Percentiles rank a stretch among this genome's conserved stretches.
Evolutionary conservation across 2,797 vertebrate genomes (phyloP).

Genomic region (Cryptoprocta ferox): DNA sequence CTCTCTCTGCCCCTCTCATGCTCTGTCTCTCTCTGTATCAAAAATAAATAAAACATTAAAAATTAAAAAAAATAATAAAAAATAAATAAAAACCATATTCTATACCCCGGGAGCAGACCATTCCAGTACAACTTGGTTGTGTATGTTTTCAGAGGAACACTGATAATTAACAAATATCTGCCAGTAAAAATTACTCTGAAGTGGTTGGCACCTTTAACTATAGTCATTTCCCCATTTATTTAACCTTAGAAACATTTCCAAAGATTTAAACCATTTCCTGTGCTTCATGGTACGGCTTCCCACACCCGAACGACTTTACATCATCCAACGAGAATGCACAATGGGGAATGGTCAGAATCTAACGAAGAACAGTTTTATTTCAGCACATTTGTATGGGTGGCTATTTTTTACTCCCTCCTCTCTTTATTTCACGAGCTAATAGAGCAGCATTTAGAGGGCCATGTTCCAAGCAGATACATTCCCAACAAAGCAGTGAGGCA

Average conservation of each 20-base stretch:
- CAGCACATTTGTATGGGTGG: constrained; percentile 63
- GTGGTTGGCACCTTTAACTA: constrained; percentile 82
- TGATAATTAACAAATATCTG: constrained; percentile 73
- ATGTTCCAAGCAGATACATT: constrained; percentile 11
- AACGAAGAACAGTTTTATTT: constrained; percentile 84
- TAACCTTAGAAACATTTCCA: constrained; percentile 87
- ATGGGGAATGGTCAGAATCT: constrained; percentile 82
- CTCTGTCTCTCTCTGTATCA: no score
- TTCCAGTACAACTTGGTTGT: not conserved
- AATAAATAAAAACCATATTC: constrained; percentile 39
- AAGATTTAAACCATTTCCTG: constrained; percentile 89
- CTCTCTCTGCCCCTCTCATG: no score
- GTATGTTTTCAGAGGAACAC: constrained; percentile 51
- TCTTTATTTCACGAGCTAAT: constrained; percentile 49
- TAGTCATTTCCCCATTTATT: constrained; percentile 85
- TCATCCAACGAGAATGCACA: constrained; percentile 87
- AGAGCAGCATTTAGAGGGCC: not conserved
- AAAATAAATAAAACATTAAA: no score
- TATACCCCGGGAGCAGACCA: not conserved
- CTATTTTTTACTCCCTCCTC: constrained; percentile 42
- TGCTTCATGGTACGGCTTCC: constrained; percentile 87
- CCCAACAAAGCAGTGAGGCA: not conserved
- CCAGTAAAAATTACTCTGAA: constrained; percentile 82
- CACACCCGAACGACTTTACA: constrained; percentile 87
- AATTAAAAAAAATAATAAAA: no score